A percentile compares a stretch with the other conserved stretches of the same genome.
Evolutionary conservation across 2,888 invertebrate species (phyloP).

Genomic region (Heliconius ethilla): DNA sequence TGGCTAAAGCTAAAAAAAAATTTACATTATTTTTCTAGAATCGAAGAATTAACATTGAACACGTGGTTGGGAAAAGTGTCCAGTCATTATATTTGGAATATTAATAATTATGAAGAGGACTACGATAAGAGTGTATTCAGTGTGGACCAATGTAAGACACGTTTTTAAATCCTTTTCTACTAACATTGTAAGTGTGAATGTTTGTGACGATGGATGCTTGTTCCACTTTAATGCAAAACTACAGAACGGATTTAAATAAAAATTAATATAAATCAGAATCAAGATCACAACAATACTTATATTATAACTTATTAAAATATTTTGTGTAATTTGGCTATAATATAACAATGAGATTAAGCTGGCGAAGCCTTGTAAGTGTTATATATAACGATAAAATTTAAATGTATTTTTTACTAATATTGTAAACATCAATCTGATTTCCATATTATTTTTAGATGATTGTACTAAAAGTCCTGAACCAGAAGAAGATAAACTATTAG

Average conservation of each 20-base stretch:
- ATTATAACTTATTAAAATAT: too few relatives aligned
- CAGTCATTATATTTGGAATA: conserved; percentile 61
- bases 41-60: conserved; percentile 55
- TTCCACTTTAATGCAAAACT: too few relatives aligned
- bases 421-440: background rate
- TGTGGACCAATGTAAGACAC: conserved; percentile 51
- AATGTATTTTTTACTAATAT: background rate
- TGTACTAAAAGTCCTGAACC: conserved; percentile 32
- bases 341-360: too few relatives aligned
- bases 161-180: background rate
- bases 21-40: conserved; percentile 51
- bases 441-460: conserved; percentile 35
- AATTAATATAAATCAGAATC: too few relatives aligned
- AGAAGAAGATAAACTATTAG: conserved; percentile 41
- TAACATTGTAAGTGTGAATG: too few relatives aligned
- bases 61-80: conserved; percentile 53
- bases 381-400: background rate
- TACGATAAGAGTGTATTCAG: conserved; percentile 51
- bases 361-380: too few relatives aligned
- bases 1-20: too few relatives aligned
- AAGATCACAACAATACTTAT: too few relatives aligned
- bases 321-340: too few relatives aligned
- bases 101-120: conserved; percentile 51
- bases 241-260: too few relatives aligned
- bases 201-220: too few relatives aligned